These are phyloP conservation scores for Muntiacus muntjak DNA, from an alignment of 2,113 vertebrate species.

Conservation along the genomic window DNA sequence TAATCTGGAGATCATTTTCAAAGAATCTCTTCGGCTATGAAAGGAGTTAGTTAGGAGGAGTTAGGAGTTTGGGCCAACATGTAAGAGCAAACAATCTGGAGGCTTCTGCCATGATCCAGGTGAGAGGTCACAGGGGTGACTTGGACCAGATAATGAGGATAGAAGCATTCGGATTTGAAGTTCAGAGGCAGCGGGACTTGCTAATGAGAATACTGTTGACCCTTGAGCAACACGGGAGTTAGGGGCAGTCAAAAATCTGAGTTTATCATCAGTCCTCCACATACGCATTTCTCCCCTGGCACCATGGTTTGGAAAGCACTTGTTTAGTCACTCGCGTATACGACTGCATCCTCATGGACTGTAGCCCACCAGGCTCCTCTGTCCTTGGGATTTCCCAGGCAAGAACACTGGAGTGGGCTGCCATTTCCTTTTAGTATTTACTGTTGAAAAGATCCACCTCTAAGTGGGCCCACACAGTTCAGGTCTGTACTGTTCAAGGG, in stretches of 20 bases:
- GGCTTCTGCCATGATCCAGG: not conserved
- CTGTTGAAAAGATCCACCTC: not conserved
- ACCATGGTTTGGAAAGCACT: not conserved
- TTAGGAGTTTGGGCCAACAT: no score
- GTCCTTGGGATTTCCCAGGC: not conserved
- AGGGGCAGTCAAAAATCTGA: not conserved
- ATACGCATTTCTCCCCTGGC: fast-evolving
- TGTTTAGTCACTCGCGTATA: not conserved
- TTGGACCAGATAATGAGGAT: not conserved
- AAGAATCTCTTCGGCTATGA: not conserved
- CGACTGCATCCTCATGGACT: not conserved
- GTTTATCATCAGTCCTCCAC: not conserved
- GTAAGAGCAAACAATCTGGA: not conserved
- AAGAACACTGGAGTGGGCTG: not conserved
- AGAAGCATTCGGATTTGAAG: not conserved
- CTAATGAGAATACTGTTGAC: not conserved
- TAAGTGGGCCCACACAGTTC: not conserved
- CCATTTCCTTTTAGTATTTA: not conserved
- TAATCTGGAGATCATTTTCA: no score
- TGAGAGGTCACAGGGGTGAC: not conserved
- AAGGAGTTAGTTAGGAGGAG: not conserved
- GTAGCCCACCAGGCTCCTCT: not conserved
- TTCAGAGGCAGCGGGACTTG: not conserved
- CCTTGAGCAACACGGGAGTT: not conserved
- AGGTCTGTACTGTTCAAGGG: not conserved